Conservation (phyloP, 2,113 vertebrate species). For the Diphyllodes magnificus region DNA sequence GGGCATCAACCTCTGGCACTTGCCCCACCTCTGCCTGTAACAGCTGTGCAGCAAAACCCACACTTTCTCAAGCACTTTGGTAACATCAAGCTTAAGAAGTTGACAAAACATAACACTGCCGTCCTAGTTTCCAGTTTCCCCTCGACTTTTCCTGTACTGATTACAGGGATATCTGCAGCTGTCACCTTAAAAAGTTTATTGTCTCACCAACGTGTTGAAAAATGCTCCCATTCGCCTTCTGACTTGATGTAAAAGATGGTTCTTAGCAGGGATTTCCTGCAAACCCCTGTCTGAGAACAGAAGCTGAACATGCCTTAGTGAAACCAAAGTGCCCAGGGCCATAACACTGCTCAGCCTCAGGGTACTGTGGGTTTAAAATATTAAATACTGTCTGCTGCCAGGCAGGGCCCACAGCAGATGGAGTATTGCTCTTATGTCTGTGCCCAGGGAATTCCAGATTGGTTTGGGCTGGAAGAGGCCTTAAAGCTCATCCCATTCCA, state of each 20-base stretch:
- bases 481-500: not conserved
- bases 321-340: not conserved
- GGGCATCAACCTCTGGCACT: not conserved
- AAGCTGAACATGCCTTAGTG: not conserved
- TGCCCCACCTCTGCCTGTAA: not conserved
- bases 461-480: not conserved
- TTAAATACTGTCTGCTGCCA: not conserved
- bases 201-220: not conserved
- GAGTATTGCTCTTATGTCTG: not conserved
- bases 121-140: not conserved
- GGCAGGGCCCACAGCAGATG: not conserved
- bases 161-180: not conserved
- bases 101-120: not conserved
- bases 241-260: not conserved
- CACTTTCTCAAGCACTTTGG: not conserved
- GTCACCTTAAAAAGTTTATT: not conserved
- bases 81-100: not conserved
- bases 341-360: not conserved
- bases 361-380: not conserved
- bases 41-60: not conserved
- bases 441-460: not conserved
- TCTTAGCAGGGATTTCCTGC: not conserved
- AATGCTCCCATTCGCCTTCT: not conserved
- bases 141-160: not conserved
- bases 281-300: not conserved